A percentile compares a stretch with the other conserved stretches of the same genome.
Evolutionary conservation across 2,797 vertebrate species (phyloP).

Genomic region (Hypotaenidia philippensis): DNA sequence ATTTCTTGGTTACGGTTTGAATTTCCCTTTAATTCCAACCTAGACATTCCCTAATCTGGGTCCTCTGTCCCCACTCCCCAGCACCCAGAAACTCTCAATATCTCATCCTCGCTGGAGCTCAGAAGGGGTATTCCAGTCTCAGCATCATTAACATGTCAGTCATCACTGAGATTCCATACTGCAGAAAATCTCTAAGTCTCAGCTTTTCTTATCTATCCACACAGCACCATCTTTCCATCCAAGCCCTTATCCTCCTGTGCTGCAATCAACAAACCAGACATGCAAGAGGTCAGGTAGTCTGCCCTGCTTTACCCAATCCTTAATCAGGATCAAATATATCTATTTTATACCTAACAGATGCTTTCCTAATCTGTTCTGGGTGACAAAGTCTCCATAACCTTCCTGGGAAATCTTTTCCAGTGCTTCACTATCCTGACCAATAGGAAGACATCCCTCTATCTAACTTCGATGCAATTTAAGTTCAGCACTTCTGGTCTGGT

Average conservation of each 20-base stretch:
- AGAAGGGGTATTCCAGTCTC: neutral
- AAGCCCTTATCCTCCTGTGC: neutral
- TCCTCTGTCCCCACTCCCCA: neutral
- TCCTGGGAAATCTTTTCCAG: neutral
- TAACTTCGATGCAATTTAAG: neutral
- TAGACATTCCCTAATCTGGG: neutral
- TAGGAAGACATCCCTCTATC: neutral
- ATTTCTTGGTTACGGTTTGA: neutral
- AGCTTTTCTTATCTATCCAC: conserved; percentile 5
- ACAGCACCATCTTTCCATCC: neutral
- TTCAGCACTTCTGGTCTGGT: neutral
- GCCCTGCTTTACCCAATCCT: neutral
- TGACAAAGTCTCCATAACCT: neutral
- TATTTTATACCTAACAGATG: conserved; percentile 8
- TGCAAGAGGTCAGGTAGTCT: neutral
- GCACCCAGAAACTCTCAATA: neutral
- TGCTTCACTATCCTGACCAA: neutral
- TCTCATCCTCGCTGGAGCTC: neutral
- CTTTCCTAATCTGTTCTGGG: neutral
- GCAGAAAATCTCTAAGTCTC: neutral
- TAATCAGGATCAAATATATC: conserved; percentile 22
- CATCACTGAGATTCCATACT: neutral
- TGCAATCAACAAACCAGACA: neutral
- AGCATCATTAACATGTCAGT: neutral
- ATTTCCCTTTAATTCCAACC: neutral